Conservation (phyloP, 2,797 vertebrate genomes). For the Sarcophilus harrisii region DNA sequence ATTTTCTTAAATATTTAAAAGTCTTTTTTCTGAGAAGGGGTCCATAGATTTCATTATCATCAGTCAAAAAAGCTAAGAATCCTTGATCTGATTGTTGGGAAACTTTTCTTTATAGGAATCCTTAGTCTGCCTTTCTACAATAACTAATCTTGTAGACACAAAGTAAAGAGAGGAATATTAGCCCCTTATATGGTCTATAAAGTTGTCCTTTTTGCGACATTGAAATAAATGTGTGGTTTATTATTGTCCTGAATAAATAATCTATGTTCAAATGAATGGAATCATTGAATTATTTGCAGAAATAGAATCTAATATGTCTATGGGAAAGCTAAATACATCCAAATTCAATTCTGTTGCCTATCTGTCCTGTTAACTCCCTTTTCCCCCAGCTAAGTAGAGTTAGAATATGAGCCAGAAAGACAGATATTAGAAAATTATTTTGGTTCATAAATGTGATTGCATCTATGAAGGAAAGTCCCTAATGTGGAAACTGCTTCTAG, state of each 20-base stretch:
- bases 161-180: background rate
- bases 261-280: background rate
- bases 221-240: background rate
- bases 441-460: background rate
- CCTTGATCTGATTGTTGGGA: background rate
- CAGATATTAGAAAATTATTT: background rate
- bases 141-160: background rate
- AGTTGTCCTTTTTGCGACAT: background rate
- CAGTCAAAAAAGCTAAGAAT: background rate
- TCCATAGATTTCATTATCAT: background rate
- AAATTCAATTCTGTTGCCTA: background rate
- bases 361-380: background rate
- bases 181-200: background rate
- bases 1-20: background rate
- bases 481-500: background rate
- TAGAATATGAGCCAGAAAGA: background rate
- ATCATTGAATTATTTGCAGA: background rate
- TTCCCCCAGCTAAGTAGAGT: background rate
- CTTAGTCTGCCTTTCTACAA: background rate
- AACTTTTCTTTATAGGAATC: background rate
- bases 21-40: background rate
- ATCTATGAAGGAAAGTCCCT: background rate
- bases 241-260: background rate
- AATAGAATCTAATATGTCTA: background rate
- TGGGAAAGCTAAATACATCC: background rate